phyloP scores from a whole-genome alignment of 2,888 invertebrate genomes.

The Leptinotarsa peninsularis region DNA sequence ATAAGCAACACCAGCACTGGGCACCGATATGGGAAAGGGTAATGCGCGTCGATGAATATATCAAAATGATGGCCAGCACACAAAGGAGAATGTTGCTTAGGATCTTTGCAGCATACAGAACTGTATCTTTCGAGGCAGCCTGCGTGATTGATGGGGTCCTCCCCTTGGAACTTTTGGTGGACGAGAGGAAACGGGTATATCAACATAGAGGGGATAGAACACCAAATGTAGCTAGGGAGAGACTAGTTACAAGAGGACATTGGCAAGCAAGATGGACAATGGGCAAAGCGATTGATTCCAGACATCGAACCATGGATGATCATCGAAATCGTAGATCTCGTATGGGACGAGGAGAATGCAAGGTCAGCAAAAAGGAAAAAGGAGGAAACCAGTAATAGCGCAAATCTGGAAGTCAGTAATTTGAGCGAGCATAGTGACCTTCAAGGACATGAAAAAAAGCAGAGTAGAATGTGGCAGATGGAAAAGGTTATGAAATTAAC shows the following conservation, averaged over 20 bases:
- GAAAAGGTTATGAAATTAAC: background rate
- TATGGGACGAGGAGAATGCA: conserved; percentile 9
- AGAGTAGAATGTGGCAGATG: background rate
- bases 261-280: conserved; percentile 1
- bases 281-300: background rate
- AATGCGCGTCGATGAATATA: conserved; percentile 26
- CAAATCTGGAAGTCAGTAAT: no score
- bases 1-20: background rate
- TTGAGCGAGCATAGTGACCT: no score
- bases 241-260: background rate
- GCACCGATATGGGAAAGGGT: conserved; percentile 38
- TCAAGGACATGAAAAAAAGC: background rate
- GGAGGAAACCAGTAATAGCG: no score
- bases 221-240: background rate
- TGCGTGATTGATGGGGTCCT: background rate
- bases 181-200: background rate
- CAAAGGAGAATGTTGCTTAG: conserved; percentile 26
- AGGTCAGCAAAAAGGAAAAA: conserved; percentile 8
- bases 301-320: background rate
- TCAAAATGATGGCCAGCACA: conserved; percentile 18
- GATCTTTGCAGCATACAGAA: background rate
- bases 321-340: background rate
- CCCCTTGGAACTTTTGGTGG: conserved; percentile 8
- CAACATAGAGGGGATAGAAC: background rate
- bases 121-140: conserved; percentile 4